Percentiles rank a stretch among this genome's conserved stretches.
Evolutionary conservation across 2,113 vertebrate genomes (phyloP).

Genomic region (Anarrhichthys ocellatus): DNA sequence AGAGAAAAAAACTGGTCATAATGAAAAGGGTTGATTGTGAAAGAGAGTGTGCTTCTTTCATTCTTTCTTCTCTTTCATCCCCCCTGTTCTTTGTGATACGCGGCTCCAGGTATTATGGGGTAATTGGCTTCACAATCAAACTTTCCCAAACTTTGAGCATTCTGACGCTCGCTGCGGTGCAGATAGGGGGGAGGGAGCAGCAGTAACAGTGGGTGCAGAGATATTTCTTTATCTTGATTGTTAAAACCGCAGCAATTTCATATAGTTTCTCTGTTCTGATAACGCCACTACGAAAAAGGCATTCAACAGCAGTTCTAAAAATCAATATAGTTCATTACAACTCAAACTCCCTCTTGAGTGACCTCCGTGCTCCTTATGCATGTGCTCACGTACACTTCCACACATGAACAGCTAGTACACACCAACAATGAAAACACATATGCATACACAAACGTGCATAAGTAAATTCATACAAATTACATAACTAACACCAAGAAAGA

Average conservation of each 20-base stretch:
- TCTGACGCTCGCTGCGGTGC: slow-evolving; percentile 57
- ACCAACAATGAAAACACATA: slow-evolving; percentile 11
- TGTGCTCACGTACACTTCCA: slow-evolving; percentile 26
- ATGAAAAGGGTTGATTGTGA: slow-evolving; percentile 78
- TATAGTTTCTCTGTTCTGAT: slow-evolving; percentile 82
- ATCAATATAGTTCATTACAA: slow-evolving; percentile 89
- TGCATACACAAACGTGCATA: slow-evolving; percentile 13
- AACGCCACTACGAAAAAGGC: slow-evolving; percentile 80
- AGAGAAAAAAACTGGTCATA: slow-evolving; percentile 63
- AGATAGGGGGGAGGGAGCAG: slow-evolving; percentile 59
- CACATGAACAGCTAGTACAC: slow-evolving; percentile 20
- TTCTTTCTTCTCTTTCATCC: slow-evolving; percentile 71
- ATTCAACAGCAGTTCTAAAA: slow-evolving; percentile 83
- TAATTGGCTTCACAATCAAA: slow-evolving; percentile 84
- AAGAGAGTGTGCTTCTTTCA: slow-evolving; percentile 71
- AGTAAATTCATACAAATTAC: slow-evolving; percentile 32
- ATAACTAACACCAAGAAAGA: slow-evolving; percentile 2
- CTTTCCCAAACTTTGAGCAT: slow-evolving; percentile 81
- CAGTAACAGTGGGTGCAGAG: slow-evolving; percentile 72
- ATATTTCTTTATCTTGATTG: slow-evolving; percentile 84
- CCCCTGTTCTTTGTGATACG: slow-evolving; percentile 74
- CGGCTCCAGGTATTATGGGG: slow-evolving; percentile 76
- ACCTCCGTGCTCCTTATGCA: slow-evolving; percentile 69
- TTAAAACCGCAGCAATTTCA: slow-evolving; percentile 86
- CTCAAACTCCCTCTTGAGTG: slow-evolving; percentile 77